These are phyloP conservation scores for Kryptolebias ocellatus DNA, from an alignment of 2,797 vertebrate species.

Conservation along the genomic window DNA sequence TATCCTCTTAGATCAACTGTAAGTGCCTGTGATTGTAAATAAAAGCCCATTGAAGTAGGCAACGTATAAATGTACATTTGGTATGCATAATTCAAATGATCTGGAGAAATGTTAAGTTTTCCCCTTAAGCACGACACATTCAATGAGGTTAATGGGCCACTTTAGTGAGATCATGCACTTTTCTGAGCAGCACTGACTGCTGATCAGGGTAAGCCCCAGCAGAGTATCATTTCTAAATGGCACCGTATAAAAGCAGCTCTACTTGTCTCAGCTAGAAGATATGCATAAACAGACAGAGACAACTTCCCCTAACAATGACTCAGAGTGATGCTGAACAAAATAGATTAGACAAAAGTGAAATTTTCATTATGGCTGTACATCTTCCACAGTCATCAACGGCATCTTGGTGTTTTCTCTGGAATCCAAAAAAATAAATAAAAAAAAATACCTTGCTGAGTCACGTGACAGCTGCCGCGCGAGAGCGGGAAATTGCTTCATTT, in stretches of 20 bases:
- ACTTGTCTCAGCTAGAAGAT: conserved; percentile 35
- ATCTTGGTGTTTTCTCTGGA: conserved; percentile 35
- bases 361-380: conserved; percentile 67
- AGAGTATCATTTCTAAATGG: conserved; percentile 25
- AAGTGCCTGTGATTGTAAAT: conserved; percentile 6
- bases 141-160: conserved; percentile 29
- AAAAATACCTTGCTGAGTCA: conserved; percentile 19
- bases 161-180: conserved; percentile 25
- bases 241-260: conserved; percentile 26
- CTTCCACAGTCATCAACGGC: conserved; percentile 55
- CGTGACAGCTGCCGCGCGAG: background rate
- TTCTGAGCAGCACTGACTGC: conserved; percentile 48
- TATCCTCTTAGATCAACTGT: conserved; percentile 45
- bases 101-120: conserved; percentile 26
- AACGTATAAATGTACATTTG: background rate
- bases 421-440: conserved; percentile 24
- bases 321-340: conserved; percentile 62
- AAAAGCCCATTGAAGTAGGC: background rate
- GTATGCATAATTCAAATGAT: conserved; percentile 27
- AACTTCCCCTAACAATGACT: conserved; percentile 73
- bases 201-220: conserved; percentile 55
- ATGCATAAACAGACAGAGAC: conserved; percentile 36
- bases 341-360: conserved; percentile 37
- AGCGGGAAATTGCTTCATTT: background rate
- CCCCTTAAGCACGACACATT: conserved; percentile 9